phyloP scores from a whole-genome alignment of 92 coral and sea anemone genomes.

The Epizoanthus fatuus region DNA sequence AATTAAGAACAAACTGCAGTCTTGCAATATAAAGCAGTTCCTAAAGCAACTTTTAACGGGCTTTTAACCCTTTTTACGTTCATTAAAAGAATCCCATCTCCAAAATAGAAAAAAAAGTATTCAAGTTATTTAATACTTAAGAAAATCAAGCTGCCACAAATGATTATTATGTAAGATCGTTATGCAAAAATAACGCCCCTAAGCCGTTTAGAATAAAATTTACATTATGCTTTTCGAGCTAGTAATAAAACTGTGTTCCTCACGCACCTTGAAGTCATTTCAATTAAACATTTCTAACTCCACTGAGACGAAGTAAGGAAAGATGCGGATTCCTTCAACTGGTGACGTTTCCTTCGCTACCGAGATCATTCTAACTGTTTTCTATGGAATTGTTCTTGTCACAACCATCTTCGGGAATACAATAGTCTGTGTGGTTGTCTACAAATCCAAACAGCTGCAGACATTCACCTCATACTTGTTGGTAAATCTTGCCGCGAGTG shows the following conservation, averaged over 20 bases:
- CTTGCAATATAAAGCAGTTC: no score
- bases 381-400: conserved; percentile 53
- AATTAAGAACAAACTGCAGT: no score
- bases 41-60: no score
- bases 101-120: no score
- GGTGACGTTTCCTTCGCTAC: background rate
- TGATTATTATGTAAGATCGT: no score
- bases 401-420: conserved; percentile 73
- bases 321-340: background rate
- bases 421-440: conserved; percentile 71
- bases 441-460: conserved; percentile 58
- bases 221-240: background rate
- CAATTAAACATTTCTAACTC: background rate
- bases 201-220: background rate
- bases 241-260: background rate
- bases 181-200: no score
- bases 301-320: background rate
- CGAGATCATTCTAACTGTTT: conserved; percentile 34
- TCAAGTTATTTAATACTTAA: no score
- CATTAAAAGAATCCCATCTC: no score
- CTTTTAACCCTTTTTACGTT: no score
- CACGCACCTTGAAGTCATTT: background rate
- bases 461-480: conserved; percentile 72
- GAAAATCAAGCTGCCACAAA: no score
- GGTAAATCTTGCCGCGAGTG: conserved; percentile 77